Conservation (phyloP, 2,888 invertebrate genomes). For the Sturmia bella region DNA sequence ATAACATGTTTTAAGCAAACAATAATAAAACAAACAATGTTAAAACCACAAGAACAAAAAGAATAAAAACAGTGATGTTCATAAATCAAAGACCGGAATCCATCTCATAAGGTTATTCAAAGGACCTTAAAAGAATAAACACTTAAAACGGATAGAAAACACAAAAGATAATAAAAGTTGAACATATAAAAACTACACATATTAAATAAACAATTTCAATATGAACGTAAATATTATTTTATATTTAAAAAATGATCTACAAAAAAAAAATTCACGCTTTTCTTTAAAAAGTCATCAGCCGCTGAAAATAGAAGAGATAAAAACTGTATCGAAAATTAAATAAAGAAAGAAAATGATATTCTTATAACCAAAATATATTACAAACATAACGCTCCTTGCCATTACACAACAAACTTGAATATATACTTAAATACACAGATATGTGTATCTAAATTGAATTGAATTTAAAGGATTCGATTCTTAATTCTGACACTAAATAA, state of each 20-base stretch:
- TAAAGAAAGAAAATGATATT: background rate
- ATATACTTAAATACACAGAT: slow-evolving; percentile 48
- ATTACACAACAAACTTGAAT: slow-evolving; percentile 42
- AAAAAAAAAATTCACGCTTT: slow-evolving; percentile 25
- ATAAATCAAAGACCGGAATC: background rate
- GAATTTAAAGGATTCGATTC: background rate
- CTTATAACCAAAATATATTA: background rate
- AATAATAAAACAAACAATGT: slow-evolving; percentile 65
- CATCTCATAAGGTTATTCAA: background rate
- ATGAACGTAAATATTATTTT: too few relatives aligned
- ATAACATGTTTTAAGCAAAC: slow-evolving; percentile 58
- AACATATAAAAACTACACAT: slow-evolving; percentile 40
- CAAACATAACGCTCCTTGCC: slow-evolving; percentile 60
- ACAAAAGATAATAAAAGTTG: slow-evolving; percentile 36
- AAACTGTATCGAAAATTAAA: background rate
- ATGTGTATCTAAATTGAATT: too few relatives aligned
- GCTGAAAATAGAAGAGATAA: slow-evolving; percentile 68
- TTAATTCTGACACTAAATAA: background rate
- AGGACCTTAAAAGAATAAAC: slow-evolving; percentile 1
- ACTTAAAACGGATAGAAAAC: slow-evolving; percentile 30
- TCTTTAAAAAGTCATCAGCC: slow-evolving; percentile 59
- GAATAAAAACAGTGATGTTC: slow-evolving; percentile 18
- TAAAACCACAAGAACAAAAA: slow-evolving; percentile 51
- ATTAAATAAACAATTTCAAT: slow-evolving; percentile 44
- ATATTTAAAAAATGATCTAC: slow-evolving; percentile 1